Percentiles rank a stretch among this genome's conserved stretches.
Conservation (phyloP, 2,113 vertebrate species). For the Rhabdomys dilectus region DNA sequence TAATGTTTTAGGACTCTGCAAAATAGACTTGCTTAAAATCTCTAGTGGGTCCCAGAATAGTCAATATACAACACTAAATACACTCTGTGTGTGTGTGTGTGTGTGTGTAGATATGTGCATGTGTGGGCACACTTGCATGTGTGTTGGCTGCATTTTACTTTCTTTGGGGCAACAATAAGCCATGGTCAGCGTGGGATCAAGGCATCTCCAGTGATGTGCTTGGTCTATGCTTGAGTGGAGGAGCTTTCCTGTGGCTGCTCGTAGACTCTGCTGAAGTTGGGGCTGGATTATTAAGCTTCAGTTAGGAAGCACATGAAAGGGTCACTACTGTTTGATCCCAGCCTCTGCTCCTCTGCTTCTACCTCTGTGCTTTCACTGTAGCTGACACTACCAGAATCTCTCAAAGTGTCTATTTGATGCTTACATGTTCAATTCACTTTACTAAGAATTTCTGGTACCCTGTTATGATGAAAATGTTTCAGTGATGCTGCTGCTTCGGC, state of each 20-base stretch:
- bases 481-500: neutral
- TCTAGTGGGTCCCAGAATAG: slow-evolving; percentile 4
- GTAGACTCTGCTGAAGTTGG: neutral
- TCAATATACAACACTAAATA: slow-evolving; percentile 26
- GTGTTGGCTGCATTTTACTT: neutral
- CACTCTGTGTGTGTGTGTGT: neutral
- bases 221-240: neutral
- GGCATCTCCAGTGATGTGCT: neutral
- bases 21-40: neutral
- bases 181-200: neutral
- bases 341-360: neutral
- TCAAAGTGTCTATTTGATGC: neutral
- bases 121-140: neutral
- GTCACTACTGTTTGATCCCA: neutral
- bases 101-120: neutral
- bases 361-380: neutral
- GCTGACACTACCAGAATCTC: too few relatives aligned
- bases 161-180: neutral
- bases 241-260: neutral
- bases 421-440: neutral
- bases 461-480: neutral
- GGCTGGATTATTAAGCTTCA: neutral
- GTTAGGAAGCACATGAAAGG: slow-evolving; percentile 25
- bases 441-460: neutral
- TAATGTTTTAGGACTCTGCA: slow-evolving; percentile 5